phyloP scores from a whole-genome alignment of 2,113 vertebrate species.

The Cynopterus brachyotis region DNA sequence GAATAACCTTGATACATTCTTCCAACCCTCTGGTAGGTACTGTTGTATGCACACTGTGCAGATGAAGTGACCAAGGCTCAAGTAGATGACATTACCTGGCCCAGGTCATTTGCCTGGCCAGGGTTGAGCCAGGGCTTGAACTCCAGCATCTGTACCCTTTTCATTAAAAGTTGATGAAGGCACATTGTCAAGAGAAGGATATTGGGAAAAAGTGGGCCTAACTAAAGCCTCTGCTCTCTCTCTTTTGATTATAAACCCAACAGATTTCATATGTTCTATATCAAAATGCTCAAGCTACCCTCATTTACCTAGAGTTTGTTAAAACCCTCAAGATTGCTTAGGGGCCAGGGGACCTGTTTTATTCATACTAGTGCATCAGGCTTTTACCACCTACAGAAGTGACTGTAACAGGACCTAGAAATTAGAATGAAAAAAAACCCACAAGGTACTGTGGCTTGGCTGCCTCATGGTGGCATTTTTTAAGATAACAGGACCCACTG shows the following conservation, averaged over 20 bases:
- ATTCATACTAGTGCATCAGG: neutral
- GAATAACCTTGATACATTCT: neutral
- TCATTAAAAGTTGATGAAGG: neutral
- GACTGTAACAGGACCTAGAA: neutral
- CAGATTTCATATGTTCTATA: neutral
- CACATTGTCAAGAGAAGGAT: neutral
- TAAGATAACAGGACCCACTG: neutral
- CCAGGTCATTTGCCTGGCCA: neutral
- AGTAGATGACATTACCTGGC: neutral
- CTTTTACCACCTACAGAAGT: neutral
- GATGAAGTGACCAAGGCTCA: neutral
- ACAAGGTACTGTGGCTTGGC: neutral
- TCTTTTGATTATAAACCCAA: neutral
- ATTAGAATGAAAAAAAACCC: slow-evolving; percentile 9
- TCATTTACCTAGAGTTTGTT: neutral
- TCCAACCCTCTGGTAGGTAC: neutral
- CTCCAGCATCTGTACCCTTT: neutral
- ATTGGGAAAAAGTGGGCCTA: neutral
- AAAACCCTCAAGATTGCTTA: neutral
- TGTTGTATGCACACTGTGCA: rapidly evolving
- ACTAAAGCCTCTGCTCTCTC: neutral
- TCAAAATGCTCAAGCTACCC: neutral
- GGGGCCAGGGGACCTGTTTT: neutral
- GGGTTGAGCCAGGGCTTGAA: neutral
- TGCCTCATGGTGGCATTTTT: neutral